Base-by-base conservation (phyloP, 2,888 invertebrate species). In the Watsonalla binaria region DNA sequence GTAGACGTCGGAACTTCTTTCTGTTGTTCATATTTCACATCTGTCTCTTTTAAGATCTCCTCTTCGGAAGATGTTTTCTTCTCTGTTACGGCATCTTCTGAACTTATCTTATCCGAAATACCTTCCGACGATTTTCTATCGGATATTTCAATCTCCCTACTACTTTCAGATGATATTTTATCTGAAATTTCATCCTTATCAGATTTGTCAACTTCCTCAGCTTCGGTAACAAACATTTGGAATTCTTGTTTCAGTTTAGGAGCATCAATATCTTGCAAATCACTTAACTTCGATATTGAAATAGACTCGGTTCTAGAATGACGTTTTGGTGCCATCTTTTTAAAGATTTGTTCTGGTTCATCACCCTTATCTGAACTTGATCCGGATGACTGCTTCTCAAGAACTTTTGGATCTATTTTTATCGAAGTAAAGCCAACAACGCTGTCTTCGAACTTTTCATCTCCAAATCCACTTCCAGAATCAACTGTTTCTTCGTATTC, bases 121-220 rank as follows among this genome's bases (percentile, higher is more conserved):
- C 89, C 90, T 65, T 91, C 91, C 2, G 91, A 91, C 46, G 90
- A 91, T 66, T 91, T 91, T 45, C 83, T 72, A 39, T 92, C 91
- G 6, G 91, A 91, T 8, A 92, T 85, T 77, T 91, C 91, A 46
- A 92, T 76, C 71, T 92, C 91, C 47, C 90, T 74, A 57, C 91
- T 91, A 61, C 88, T 88, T 72, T 92, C 91, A 24, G 91, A 92
- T 11, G 91, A 92, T 55, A 92, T 91, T 78, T 88, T 92, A 61
- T 91, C 91, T 0, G 91, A 91, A 0, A 70, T 52, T 63, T 91
- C 91, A 60, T 91, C 91, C 69, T 82, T 89, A 4, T 91, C 91
- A 61, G 91, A 91, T 54, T 65, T 81, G 46, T 86, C 86, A 15
- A 83, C 62, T 61, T 91, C 91, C 67, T 90, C 90, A 9, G 91